Conservation (phyloP, 2,797 vertebrate genomes). For the Urocyon cinereoargenteus region DNA sequence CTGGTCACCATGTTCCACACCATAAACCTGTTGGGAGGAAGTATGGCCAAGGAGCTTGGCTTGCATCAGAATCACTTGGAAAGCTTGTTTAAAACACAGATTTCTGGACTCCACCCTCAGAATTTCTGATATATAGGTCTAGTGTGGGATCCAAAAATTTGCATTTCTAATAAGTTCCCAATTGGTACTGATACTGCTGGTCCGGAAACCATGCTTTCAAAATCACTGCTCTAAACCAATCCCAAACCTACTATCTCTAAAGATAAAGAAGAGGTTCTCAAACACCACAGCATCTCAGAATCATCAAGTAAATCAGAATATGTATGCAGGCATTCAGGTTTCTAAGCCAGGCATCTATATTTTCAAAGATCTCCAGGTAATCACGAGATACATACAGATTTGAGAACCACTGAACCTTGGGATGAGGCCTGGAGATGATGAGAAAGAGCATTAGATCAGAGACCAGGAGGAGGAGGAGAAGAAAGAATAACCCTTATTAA, state of each 20-base stretch:
- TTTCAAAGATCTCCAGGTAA: background rate
- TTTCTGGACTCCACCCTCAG: slow-evolving; percentile 33
- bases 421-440: background rate
- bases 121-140: background rate
- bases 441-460: background rate
- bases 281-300: background rate
- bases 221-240: background rate
- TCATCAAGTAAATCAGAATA: background rate
- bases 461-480: background rate
- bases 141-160: background rate
- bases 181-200: background rate
- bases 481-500: background rate
- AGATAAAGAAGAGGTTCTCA: background rate
- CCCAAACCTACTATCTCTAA: background rate
- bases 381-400: background rate
- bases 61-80: slow-evolving; percentile 1
- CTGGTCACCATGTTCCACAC: slow-evolving; percentile 71
- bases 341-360: background rate
- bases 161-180: background rate
- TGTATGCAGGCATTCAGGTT: background rate
- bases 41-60: slow-evolving; percentile 19
- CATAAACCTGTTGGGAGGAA: slow-evolving; percentile 71
- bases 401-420: background rate
- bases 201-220: background rate
- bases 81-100: slow-evolving; percentile 46